A percentile compares a stretch with the other conserved stretches of the same genome.
These are phyloP conservation scores for Mastigias papua DNA, from an alignment of 30 jellyfish, hydroid and myxozoan species.

Conservation along the genomic window DNA sequence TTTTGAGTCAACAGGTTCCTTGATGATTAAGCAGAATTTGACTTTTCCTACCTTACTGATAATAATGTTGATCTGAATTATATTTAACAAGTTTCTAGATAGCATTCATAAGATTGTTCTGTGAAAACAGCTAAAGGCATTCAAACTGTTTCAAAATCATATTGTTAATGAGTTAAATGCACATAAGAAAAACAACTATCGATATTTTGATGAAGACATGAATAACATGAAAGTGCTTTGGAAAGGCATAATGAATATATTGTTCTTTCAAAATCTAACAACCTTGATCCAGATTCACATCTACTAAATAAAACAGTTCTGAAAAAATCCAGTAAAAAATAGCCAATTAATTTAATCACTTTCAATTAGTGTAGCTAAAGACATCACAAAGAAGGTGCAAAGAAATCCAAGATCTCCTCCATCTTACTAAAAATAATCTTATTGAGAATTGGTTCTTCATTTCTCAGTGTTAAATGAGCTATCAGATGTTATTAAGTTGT, in stretches of 20 bases:
- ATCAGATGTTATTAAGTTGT: constrained; percentile 16
- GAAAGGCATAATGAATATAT: background rate
- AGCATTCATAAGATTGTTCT: background rate
- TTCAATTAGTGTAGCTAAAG: constrained; percentile 43
- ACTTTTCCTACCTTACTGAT: background rate
- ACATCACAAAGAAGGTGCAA: constrained; percentile 54
- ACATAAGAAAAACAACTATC: background rate
- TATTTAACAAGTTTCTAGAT: background rate
- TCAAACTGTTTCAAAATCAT: constrained; percentile 24
- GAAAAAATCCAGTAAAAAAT: constrained; percentile 27
- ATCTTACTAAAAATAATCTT: constrained; percentile 50
- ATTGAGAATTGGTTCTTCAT: constrained; percentile 43
- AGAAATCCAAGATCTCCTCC: constrained; percentile 56
- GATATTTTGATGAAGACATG: background rate
- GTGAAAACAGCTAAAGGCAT: background rate
- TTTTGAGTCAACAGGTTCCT: background rate
- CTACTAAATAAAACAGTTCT: constrained; percentile 38
- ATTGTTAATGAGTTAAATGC: constrained; percentile 27
- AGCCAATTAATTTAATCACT: constrained; percentile 44
- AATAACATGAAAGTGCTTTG: background rate
- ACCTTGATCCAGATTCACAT: constrained; percentile 15
- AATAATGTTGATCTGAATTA: background rate
- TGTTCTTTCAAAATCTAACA: background rate
- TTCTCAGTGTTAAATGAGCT: constrained; percentile 36
- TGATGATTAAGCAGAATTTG: background rate